A percentile compares a stretch with the other conserved stretches of the same genome.
Evolutionary conservation across 2,797 vertebrate genomes (phyloP).

Genomic region (Microhierax caerulescens): DNA sequence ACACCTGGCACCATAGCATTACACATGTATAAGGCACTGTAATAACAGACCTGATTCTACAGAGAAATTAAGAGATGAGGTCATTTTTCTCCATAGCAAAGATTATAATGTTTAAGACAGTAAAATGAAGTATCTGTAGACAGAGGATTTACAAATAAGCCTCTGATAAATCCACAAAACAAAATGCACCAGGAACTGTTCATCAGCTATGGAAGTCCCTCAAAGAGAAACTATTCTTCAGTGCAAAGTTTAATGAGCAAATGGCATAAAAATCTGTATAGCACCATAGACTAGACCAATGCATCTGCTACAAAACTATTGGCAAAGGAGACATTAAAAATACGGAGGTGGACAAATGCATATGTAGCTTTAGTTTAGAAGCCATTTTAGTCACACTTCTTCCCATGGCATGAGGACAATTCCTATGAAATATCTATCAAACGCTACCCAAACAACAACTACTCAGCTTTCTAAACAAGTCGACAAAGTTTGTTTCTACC

Average conservation of each 20-base stretch:
- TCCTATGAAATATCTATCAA: background rate
- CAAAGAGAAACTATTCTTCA: background rate
- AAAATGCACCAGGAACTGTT: background rate
- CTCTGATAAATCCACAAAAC: background rate
- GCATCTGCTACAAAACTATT: background rate
- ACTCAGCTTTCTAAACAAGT: background rate
- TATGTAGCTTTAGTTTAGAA: background rate
- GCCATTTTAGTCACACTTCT: background rate
- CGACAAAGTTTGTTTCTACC: background rate
- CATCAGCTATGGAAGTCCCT: background rate
- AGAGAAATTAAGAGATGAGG: background rate
- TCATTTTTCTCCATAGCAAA: background rate
- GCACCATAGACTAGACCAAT: background rate
- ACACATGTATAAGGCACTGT: background rate
- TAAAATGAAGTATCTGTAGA: background rate
- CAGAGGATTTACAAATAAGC: background rate
- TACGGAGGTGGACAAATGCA: background rate
- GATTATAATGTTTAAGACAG: background rate
- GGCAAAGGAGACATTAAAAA: background rate
- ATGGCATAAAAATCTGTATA: background rate
- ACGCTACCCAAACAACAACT: background rate
- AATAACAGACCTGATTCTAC: background rate
- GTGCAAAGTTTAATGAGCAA: background rate
- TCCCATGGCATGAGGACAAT: background rate
- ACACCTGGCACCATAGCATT: background rate